Base-by-base conservation (phyloP, 1,140 invertebrate genomes). In the Solen grandis region DNA sequence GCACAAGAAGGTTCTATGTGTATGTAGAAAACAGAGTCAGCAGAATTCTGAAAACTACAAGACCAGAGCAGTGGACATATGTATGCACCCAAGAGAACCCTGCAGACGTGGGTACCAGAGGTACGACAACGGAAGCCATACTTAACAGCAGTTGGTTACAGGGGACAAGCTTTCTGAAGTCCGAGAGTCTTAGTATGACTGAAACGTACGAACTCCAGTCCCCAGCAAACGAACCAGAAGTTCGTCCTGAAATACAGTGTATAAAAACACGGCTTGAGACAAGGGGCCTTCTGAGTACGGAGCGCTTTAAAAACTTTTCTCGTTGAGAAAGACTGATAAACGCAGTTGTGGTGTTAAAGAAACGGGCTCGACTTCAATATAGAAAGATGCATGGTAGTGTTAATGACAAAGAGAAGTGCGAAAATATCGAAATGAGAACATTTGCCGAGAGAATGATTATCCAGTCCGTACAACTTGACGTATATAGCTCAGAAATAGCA, bases 1-100 rank as follows among this genome's bases (percentile, higher is more conserved):
- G 79, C 16, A 25, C 22, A n/a, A 50, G 66, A n/a, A 36, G 66
- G 5, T 83, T 83, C 55, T 66, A 83, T 36, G 55, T 59, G 5
- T 79, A 62, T 59, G 81, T 83, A 3, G 29, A 31, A 22, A 83
- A 83, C 27, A 13, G 68, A 27, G 66, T 83, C 16, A n/a, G 73
- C 19, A 54, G 33, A 27, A 73, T 83, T 27, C 54, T 55, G 46
- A 0, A 55, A 1, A 13, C 27, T 33, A 29, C 31, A 14, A 57
- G 19, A 50, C 66, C 81, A 5, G 0, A 50, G 16, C 63, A 72
- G 19, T 77, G 63, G 81, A 3, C 27, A 5, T 65, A 82, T 54
- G 33, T 82, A 22, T 1, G 10, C 36, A 62, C 54, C 8, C n/a
- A 22, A 29, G 25, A 27, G 5, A 82, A 82, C 66, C 72, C 76